Conservation (phyloP, 2,888 invertebrate genomes). For the Limnephilus lunatus region DNA sequence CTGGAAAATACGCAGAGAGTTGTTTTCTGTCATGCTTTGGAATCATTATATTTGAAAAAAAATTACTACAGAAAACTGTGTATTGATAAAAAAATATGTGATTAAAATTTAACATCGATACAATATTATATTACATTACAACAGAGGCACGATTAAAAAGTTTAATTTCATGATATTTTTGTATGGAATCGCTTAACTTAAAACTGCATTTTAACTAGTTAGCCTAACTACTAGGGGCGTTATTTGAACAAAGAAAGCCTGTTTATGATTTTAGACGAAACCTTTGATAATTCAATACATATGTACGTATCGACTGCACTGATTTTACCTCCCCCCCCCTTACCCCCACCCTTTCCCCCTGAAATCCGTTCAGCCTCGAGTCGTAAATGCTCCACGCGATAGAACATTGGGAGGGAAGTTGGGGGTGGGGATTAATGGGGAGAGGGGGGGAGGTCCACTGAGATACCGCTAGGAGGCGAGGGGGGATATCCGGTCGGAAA, state of each 20-base stretch:
- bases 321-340: conserved; percentile 69
- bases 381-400: conserved; percentile 60
- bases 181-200: neutral
- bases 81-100: no score
- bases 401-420: conserved; percentile 32
- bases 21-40: no score
- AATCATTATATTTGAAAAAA: no score
- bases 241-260: neutral
- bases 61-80: no score
- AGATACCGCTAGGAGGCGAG: conserved; percentile 37
- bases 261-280: neutral
- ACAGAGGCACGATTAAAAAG: no score
- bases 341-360: conserved; percentile 63
- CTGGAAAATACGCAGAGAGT: no score
- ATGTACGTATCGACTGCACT: conserved; percentile 62
- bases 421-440: neutral
- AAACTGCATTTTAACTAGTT: neutral
- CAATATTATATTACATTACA: no score
- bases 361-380: conserved; percentile 62
- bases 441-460: conserved; percentile 24
- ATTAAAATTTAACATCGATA: no score
- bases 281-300: conserved; percentile 38
- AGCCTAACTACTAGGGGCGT: neutral
- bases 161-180: no score
- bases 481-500: conserved; percentile 51